Percentiles rank a stretch among this genome's conserved stretches.
phyloP scores from a whole-genome alignment of 2,113 vertebrate genomes.

The Eptesicus fuscus region DNA sequence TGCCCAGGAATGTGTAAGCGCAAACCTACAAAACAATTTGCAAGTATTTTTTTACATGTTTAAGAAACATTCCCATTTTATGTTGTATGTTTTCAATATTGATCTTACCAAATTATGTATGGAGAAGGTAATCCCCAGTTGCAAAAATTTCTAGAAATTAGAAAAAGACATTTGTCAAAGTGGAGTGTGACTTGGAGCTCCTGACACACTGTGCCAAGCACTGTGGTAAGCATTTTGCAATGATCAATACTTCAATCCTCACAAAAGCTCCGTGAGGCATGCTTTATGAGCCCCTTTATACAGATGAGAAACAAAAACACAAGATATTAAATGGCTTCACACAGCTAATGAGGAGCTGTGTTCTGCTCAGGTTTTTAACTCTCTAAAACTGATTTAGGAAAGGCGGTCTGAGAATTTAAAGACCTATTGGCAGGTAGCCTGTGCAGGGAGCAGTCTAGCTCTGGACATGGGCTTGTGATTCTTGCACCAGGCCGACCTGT shows the following conservation, averaged over 20 bases:
- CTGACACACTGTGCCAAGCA: background rate
- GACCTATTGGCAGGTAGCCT: background rate
- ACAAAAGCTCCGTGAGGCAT: background rate
- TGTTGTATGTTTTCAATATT: background rate
- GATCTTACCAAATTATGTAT: background rate
- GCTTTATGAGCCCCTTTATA: background rate
- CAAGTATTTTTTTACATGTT: background rate
- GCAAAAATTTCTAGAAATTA: background rate
- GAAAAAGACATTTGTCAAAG: background rate
- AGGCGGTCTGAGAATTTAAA: background rate
- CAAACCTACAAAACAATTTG: background rate
- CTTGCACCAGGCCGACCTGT: background rate
- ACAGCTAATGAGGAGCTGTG: background rate
- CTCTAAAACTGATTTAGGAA: background rate
- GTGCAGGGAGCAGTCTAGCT: background rate
- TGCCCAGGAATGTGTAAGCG: background rate
- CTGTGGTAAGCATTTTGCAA: background rate
- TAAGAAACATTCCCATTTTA: background rate
- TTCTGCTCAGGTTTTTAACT: background rate
- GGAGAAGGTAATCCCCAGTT: background rate
- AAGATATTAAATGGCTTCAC: background rate
- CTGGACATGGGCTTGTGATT: background rate
- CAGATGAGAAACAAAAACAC: background rate
- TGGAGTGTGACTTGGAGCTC: background rate
- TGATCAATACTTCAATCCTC: background rate